A percentile compares a stretch with the other conserved stretches of the same genome.
These are phyloP conservation scores for Chloromyia formosa DNA, from an alignment of 2,888 invertebrate genomes.

Conservation along the genomic window DNA sequence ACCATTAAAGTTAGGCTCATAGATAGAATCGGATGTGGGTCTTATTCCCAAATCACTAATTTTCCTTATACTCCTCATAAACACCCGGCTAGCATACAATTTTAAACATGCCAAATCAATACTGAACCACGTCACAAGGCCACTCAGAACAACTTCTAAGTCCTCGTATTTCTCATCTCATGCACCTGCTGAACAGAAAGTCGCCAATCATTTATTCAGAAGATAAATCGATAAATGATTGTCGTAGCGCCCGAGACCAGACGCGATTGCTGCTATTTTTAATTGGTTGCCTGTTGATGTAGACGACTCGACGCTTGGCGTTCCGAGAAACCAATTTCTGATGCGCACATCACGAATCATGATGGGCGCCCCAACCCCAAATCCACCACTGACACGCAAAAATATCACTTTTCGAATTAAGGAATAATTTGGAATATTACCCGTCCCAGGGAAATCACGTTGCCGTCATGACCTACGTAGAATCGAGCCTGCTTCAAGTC, in stretches of 20 bases:
- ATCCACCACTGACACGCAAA: neutral
- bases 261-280: slow-evolving; percentile 23
- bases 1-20: too few relatives aligned
- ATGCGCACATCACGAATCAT: neutral
- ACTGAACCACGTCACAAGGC: too few relatives aligned
- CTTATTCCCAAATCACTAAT: too few relatives aligned
- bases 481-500: slow-evolving; percentile 81
- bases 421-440: slow-evolving; percentile 59
- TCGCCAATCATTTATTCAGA: neutral
- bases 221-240: slow-evolving; percentile 25
- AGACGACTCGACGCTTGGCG: neutral
- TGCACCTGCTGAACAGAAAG: too few relatives aligned
- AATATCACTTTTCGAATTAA: neutral
- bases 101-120: too few relatives aligned
- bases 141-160: too few relatives aligned
- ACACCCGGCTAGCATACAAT: too few relatives aligned
- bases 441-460: slow-evolving; percentile 68
- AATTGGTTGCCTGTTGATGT: neutral
- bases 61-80: too few relatives aligned
- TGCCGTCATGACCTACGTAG: slow-evolving; percentile 77
- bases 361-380: neutral
- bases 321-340: neutral
- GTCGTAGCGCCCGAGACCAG: neutral
- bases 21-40: too few relatives aligned
- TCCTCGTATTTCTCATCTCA: too few relatives aligned